Percentiles rank a stretch among this genome's conserved stretches.
Conservation (phyloP, 2,113 vertebrate species). For the Rhegmatorhina hoffmannsi region DNA sequence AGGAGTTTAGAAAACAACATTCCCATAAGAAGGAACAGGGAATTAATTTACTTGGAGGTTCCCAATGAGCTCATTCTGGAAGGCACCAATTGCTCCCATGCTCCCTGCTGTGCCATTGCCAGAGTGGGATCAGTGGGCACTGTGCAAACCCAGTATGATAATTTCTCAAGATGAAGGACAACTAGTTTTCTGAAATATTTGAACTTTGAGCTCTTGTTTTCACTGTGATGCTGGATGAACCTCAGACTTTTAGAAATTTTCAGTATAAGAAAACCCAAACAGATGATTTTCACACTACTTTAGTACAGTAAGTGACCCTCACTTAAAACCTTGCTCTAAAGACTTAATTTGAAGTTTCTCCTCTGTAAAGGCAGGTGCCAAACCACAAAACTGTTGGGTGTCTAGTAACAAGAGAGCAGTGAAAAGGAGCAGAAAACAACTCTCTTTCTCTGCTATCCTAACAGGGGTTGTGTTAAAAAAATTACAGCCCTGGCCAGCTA, state of each 20-base stretch:
- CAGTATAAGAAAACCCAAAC: not conserved
- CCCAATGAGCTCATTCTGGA: not conserved
- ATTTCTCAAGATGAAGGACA: not conserved
- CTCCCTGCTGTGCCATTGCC: rapidly evolving
- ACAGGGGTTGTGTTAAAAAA: not conserved
- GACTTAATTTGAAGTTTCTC: conserved; percentile 11
- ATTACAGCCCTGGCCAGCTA: not conserved
- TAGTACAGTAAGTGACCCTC: not conserved
- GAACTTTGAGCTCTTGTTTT: not conserved
- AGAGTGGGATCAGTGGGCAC: not conserved
- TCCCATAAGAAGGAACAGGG: not conserved
- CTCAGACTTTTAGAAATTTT: not conserved
- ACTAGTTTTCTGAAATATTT: not conserved
- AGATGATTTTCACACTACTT: not conserved
- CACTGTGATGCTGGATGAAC: not conserved
- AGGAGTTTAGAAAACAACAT: not conserved
- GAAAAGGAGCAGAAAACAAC: not conserved
- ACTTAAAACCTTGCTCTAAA: not conserved
- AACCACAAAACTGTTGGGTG: not conserved
- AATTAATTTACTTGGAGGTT: not conserved
- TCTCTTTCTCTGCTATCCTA: not conserved
- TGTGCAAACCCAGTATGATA: not conserved
- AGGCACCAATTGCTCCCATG: not conserved
- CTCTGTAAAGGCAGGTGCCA: not conserved
- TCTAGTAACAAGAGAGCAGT: not conserved